Conservation (phyloP, 2,797 vertebrate genomes). For the Pyrocephalus nanus region DNA sequence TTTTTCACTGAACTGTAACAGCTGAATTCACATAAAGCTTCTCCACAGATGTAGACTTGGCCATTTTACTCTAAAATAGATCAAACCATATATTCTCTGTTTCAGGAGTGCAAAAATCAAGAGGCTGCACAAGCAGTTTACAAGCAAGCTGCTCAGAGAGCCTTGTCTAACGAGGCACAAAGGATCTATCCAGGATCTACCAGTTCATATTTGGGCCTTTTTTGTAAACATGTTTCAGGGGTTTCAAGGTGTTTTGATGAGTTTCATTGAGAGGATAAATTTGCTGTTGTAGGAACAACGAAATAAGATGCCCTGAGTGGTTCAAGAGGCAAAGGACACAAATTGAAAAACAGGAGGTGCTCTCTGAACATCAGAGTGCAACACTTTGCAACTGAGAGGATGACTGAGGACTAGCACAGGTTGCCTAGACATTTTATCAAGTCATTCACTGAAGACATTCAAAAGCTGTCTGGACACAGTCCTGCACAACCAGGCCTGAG, state of each 20-base stretch:
- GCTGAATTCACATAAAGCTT: not conserved
- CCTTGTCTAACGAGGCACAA: not conserved
- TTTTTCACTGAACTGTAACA: not conserved
- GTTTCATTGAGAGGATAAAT: not conserved
- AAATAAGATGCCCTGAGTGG: not conserved
- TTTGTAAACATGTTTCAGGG: not conserved
- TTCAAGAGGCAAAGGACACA: not conserved
- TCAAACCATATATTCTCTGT: not conserved
- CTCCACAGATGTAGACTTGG: not conserved
- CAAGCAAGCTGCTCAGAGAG: not conserved
- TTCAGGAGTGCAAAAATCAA: not conserved
- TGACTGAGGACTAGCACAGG: not conserved
- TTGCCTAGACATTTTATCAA: not conserved
- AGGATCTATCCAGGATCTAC: not conserved
- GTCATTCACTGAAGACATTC: not conserved
- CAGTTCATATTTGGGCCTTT: not conserved
- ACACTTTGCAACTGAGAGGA: not conserved
- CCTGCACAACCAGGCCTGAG: not conserved
- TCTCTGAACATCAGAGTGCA: not conserved
- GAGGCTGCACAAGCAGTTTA: not conserved
- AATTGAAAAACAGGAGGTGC: not conserved
- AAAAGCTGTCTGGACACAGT: not conserved
- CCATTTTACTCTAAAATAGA: not conserved
- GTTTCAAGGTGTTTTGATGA: not conserved
- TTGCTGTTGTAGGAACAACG: not conserved